Evolutionary conservation across 2,888 invertebrate species (phyloP), one percentile per base, ranked within the genome.

Genomic region (Melanophora roralis): DNA sequence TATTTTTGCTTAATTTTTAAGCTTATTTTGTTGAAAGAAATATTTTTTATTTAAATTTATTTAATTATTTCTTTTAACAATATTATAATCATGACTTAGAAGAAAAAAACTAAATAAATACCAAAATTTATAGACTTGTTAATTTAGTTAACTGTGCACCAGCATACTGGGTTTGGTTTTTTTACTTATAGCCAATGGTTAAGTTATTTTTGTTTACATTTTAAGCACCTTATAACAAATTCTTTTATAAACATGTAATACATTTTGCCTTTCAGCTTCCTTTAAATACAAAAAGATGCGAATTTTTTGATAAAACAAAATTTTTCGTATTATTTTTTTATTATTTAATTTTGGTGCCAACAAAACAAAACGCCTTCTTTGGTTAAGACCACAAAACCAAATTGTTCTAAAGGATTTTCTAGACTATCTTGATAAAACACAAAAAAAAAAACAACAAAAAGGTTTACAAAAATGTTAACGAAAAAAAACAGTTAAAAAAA

Each of bases 201-300:
- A 21, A 27, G 67, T 45, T n/a, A n/a, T n/a, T n/a, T 27, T 67
- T 67, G 67, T 51, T 67, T 60, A 57, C 55, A 57, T 55, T 55
- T 57, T 77, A 74, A 75, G 71, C 80, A 80, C 80, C 80, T 80
- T 76, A 76, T 76, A 80, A 80, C 76, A 76, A 80, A 80, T 80
- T 80, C 76, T 59, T 80, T 73, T 76, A 76, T 73, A 80, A 80
- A 80, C 80, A 76, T 80, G 80, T 80, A 76, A 76, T 76, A 80
- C 80, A 80, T 76, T 73, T 68, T 72, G 62, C 62, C 72, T 71
- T 60, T 45, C 36, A 80, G 72, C 76, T 80, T 76, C 75, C 75
- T 68, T 64, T 49, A 36, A 67, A 73, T 36, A 83, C 81, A 81
- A 82, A 83, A 82, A 82, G 82, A 82, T 83, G 82, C 82, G 82